phyloP scores from a whole-genome alignment of 2,113 vertebrate species.

The Corythornis cristatus region DNA sequence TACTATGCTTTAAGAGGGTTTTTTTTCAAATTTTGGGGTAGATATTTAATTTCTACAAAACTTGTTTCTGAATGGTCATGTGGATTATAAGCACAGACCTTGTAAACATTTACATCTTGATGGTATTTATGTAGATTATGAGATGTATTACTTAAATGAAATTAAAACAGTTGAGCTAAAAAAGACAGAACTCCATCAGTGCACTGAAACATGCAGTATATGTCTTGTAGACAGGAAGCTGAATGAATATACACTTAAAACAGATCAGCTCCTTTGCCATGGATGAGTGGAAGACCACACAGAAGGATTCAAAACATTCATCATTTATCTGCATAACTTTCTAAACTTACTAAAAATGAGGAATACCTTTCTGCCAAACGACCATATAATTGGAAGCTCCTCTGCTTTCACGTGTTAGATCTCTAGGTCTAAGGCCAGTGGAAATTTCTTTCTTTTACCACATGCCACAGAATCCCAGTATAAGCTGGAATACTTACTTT shows the following conservation, averaged over 20 bases:
- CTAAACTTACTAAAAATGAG: not conserved
- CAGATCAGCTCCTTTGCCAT: fast-evolving
- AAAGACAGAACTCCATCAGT: not conserved
- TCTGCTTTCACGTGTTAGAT: not conserved
- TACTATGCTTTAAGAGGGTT: not conserved
- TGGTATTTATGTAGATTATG: not conserved
- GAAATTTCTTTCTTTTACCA: not conserved
- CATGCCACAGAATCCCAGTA: not conserved
- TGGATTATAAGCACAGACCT: not conserved
- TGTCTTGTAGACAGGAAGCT: not conserved
- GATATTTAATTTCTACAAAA: not conserved
- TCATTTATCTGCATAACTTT: not conserved
- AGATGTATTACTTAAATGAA: not conserved
- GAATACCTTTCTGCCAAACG: not conserved
- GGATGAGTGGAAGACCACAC: not conserved
- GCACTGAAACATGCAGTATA: not conserved
- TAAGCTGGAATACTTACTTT: constrained; percentile 81
- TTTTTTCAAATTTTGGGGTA: not conserved
- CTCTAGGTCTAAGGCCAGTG: not conserved
- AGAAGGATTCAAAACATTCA: not conserved
- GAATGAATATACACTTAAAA: not conserved
- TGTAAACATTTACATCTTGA: not conserved
- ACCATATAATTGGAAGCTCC: not conserved
- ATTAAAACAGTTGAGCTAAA: not conserved
- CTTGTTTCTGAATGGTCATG: not conserved